These are phyloP conservation scores for Penelope pileata DNA, from an alignment of 2,113 vertebrate genomes.

Conservation along the genomic window DNA sequence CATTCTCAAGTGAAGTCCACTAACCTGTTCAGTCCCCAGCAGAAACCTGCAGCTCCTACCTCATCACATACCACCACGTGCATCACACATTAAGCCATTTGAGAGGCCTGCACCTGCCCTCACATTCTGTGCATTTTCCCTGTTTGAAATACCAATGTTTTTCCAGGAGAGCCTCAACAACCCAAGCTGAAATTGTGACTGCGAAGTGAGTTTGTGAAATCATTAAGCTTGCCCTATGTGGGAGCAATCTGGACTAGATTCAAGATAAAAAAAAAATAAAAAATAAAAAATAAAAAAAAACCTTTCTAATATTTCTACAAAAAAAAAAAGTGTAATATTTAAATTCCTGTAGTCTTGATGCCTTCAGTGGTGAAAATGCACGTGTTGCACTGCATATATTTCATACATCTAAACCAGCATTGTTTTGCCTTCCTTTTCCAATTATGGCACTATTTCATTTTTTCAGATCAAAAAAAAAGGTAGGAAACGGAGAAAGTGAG, in stretches of 20 bases:
- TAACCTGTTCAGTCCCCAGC: background rate
- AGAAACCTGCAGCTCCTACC: background rate
- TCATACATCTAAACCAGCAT: background rate
- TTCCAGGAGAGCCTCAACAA: background rate
- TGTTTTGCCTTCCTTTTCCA: background rate
- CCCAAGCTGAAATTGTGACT: background rate
- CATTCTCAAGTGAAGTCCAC: background rate
- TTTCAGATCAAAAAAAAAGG: background rate
- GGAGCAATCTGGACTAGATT: background rate
- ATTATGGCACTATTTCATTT: background rate
- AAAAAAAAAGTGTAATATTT: background rate
- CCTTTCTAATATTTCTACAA: background rate
- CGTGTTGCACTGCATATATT: background rate
- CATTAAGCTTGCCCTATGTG: background rate
- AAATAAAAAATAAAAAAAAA: too few species aligned
- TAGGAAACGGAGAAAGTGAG: background rate
- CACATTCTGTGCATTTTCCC: background rate
- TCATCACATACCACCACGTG: background rate
- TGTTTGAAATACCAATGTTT: background rate
- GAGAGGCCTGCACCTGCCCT: background rate
- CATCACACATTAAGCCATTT: too few species aligned
- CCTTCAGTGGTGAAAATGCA: background rate
- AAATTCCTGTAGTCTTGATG: background rate
- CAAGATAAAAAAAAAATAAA: background rate
- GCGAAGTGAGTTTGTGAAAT: background rate